phyloP scores from a whole-genome alignment of 2,797 vertebrate genomes.

The Ctenopoma kingsleyae region DNA sequence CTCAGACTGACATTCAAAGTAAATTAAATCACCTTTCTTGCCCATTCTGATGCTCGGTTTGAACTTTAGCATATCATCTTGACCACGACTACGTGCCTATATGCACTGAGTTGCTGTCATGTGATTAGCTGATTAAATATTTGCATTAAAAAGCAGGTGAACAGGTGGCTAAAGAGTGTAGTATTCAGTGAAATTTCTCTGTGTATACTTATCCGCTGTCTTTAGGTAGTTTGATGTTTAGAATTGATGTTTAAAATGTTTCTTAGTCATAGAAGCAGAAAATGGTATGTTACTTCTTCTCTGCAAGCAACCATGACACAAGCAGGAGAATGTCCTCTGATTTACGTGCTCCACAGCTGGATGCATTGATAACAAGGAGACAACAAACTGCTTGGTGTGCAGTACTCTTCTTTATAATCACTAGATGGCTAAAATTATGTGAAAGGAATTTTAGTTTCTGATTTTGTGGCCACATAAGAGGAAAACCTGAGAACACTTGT shows the following conservation, averaged over 20 bases:
- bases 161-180: too few relatives aligned
- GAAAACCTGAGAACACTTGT: too few relatives aligned
- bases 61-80: too few relatives aligned
- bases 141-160: too few relatives aligned
- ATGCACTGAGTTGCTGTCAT: too few relatives aligned
- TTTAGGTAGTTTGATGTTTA: neutral
- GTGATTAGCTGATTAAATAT: too few relatives aligned
- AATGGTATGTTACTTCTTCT: neutral
- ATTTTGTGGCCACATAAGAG: neutral
- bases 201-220: neutral
- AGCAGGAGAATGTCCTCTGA: neutral
- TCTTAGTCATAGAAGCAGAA: neutral
- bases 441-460: neutral
- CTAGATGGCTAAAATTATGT: neutral
- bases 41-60: too few relatives aligned
- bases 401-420: constrained; percentile 4
- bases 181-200: too few relatives aligned
- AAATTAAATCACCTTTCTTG: too few relatives aligned
- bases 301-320: neutral
- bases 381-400: neutral
- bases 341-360: neutral
- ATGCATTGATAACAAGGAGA: neutral
- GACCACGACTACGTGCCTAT: too few relatives aligned
- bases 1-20: too few relatives aligned
- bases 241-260: neutral